Conservation (phyloP, 2,113 vertebrate genomes). For the Shinisaurus crocodilurus region DNA sequence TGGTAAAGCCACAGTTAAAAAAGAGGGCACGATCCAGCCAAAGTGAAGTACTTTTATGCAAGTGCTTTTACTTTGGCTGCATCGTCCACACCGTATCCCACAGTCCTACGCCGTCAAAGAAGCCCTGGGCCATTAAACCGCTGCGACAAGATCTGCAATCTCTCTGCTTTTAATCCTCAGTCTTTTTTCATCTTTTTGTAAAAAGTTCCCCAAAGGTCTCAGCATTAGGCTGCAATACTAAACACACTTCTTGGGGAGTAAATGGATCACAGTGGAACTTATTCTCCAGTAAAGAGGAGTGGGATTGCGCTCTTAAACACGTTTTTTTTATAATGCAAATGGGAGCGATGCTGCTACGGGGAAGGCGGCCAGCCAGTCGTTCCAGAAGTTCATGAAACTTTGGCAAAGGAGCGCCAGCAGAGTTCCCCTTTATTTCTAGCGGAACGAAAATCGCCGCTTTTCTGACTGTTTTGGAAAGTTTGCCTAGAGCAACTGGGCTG, state of each 20-base stretch:
- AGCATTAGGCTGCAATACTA: neutral
- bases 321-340: no score
- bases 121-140: neutral
- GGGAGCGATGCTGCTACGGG: no score
- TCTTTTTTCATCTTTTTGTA: neutral
- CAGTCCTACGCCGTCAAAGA: neutral
- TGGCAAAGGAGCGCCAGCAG: neutral
- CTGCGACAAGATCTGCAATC: neutral
- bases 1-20: neutral
- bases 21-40: neutral
- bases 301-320: neutral
- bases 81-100: neutral
- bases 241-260: neutral
- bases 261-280: neutral
- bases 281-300: neutral
- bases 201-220: neutral
- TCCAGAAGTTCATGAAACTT: no score
- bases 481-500: neutral
- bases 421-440: neutral
- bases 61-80: neutral
- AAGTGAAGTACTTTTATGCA: neutral
- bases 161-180: neutral
- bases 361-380: no score
- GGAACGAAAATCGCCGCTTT: neutral
- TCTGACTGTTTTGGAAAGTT: neutral